phyloP scores from a whole-genome alignment of 2,797 vertebrate species.

The Diplodus sargus region DNA sequence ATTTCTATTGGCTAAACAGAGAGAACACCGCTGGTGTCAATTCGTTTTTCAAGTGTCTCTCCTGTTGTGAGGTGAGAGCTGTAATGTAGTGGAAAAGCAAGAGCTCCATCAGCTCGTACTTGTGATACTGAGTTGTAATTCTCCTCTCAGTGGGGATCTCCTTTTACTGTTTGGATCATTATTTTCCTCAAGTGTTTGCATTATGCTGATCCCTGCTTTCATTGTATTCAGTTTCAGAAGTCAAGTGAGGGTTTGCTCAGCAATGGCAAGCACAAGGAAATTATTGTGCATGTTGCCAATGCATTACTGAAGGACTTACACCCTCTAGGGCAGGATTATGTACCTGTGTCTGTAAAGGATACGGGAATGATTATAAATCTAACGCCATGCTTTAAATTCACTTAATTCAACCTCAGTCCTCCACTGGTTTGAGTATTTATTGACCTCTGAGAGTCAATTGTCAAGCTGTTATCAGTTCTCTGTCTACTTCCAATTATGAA shows the following conservation, averaged over 20 bases:
- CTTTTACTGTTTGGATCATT: conserved; percentile 69
- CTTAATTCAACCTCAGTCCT: conserved; percentile 9
- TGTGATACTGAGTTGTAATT: conserved; percentile 70
- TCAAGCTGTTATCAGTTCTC: conserved; percentile 1
- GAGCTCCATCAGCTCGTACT: conserved; percentile 60
- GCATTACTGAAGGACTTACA: conserved; percentile 15
- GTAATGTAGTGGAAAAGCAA: conserved; percentile 59
- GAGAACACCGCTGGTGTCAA: conserved; percentile 47
- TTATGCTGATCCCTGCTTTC: conserved; percentile 57
- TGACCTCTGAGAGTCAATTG: conserved; percentile 28
- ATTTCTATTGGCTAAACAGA: conserved; percentile 67
- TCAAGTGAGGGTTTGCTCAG: conserved; percentile 48
- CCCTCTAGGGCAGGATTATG: conserved; percentile 22
- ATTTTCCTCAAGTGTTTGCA: conserved; percentile 72
- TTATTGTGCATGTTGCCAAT: conserved; percentile 24
- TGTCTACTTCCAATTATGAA: conserved; percentile 14
- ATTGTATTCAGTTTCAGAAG: conserved; percentile 48
- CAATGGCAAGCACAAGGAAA: conserved; percentile 37
- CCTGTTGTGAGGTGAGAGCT: conserved; percentile 71
- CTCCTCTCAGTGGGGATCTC: conserved; percentile 66
- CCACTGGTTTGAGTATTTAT: conserved; percentile 3
- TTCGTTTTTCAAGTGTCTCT: conserved; percentile 73
- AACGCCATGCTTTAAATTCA: conserved; percentile 23
- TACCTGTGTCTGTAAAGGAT: conserved; percentile 32
- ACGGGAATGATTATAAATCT: conserved; percentile 34